Conservation (phyloP, 2,113 vertebrate species). For the Mesembrinibis cayennensis region DNA sequence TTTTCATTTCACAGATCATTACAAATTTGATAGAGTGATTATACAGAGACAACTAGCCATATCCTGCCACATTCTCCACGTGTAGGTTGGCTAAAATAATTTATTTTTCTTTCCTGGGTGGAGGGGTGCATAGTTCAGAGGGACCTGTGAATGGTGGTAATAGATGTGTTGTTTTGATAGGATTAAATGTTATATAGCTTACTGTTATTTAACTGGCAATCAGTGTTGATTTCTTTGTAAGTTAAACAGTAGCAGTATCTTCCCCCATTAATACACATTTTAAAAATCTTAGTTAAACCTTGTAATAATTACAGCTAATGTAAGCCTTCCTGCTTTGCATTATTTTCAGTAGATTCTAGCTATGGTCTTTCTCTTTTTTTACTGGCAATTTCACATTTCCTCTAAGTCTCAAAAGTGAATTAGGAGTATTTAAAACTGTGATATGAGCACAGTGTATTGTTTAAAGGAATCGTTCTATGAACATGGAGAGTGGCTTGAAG, state of each 20-base stretch:
- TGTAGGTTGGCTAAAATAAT: neutral
- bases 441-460: neutral
- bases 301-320: neutral
- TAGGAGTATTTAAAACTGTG: neutral
- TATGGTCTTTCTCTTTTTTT: neutral
- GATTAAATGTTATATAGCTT: neutral
- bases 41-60: neutral
- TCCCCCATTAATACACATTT: neutral
- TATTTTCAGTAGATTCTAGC: neutral
- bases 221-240: neutral
- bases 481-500: neutral
- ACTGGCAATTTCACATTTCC: neutral
- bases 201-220: neutral
- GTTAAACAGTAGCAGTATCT: neutral
- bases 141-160: neutral
- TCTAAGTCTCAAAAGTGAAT: neutral
- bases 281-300: neutral
- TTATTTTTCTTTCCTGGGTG: neutral
- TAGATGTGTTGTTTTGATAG: neutral
- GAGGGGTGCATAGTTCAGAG: neutral
- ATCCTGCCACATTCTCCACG: neutral
- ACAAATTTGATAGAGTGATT: neutral
- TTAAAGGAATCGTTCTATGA: neutral
- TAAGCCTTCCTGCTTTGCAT: neutral
- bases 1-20: slow-evolving; percentile 15